Conservation (phyloP, 1,140 invertebrate species). For the Trialeurodes vaporariorum region DNA sequence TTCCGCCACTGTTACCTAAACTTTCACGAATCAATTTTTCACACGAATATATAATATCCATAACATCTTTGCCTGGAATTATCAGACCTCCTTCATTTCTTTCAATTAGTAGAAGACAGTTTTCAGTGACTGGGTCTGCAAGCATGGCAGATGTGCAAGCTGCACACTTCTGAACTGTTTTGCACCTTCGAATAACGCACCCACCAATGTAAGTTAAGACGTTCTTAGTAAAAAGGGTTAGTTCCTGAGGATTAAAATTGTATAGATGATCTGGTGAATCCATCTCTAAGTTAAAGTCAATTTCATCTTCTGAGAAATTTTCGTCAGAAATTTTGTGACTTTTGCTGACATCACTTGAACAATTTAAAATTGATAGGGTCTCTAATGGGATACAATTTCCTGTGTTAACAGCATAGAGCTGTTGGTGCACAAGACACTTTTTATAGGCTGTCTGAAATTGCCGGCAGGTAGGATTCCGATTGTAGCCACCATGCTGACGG, state of each 20-base stretch:
- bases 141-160: background rate
- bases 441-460: conserved; percentile 1
- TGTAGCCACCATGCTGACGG: conserved; percentile 1
- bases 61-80: background rate
- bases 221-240: background rate
- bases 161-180: background rate
- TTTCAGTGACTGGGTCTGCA: background rate
- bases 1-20: background rate
- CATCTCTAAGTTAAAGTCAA: background rate
- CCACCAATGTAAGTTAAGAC: background rate
- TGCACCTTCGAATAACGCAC: background rate
- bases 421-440: background rate
- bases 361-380: conserved; percentile 3
- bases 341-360: conserved; percentile 1
- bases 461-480: background rate
- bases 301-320: background rate
- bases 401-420: background rate
- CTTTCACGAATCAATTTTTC: background rate
- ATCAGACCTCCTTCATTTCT: background rate
- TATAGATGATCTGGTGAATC: background rate
- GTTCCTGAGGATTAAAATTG: background rate
- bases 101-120: background rate
- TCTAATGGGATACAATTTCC: conserved; percentile 8
- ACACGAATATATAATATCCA: background rate
- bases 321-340: background rate